These are phyloP conservation scores for Hiodon alosoides DNA, from an alignment of 2,113 vertebrate genomes.

Conservation along the genomic window DNA sequence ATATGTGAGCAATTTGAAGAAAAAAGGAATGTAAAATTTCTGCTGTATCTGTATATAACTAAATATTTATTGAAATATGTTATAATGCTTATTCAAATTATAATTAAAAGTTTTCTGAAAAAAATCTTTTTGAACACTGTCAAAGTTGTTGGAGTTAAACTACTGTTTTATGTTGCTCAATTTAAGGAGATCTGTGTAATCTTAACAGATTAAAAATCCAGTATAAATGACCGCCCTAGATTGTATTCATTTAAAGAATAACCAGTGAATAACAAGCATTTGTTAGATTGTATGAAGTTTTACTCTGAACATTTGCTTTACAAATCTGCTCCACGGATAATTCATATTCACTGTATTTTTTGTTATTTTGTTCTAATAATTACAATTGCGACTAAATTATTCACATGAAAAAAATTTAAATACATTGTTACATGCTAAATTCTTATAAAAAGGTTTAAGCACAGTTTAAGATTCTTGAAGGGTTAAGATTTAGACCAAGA, in stretches of 20 bases:
- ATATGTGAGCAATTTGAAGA: slow-evolving; percentile 76
- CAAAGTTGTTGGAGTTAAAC: slow-evolving; percentile 51
- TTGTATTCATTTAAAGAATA: slow-evolving; percentile 34
- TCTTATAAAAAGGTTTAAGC: too few species aligned
- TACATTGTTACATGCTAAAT: too few species aligned
- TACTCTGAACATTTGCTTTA: neutral
- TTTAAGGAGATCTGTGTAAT: slow-evolving; percentile 59
- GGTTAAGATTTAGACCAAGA: too few species aligned
- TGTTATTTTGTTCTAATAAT: slow-evolving; percentile 1
- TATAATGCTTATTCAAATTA: slow-evolving; percentile 85
- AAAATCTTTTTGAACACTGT: slow-evolving; percentile 62
- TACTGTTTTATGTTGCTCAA: slow-evolving; percentile 54
- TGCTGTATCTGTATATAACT: slow-evolving; percentile 93
- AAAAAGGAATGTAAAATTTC: slow-evolving; percentile 94
- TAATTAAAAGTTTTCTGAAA: slow-evolving; percentile 92
- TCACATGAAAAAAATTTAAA: too few species aligned
- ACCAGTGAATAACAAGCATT: neutral
- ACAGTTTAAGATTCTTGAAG: too few species aligned
- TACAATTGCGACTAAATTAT: too few species aligned
- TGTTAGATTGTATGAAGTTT: neutral
- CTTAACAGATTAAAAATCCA: slow-evolving; percentile 56
- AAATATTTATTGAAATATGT: slow-evolving; percentile 96
- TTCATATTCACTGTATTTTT: neutral
- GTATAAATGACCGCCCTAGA: slow-evolving; percentile 36
- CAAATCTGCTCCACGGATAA: too few species aligned